Evolutionary conservation across 30 jellyfish, hydroid and myxozoan genomes (phyloP), one percentile per base, ranked within the genome.

Genomic region (Aurelia sp.): DNA sequence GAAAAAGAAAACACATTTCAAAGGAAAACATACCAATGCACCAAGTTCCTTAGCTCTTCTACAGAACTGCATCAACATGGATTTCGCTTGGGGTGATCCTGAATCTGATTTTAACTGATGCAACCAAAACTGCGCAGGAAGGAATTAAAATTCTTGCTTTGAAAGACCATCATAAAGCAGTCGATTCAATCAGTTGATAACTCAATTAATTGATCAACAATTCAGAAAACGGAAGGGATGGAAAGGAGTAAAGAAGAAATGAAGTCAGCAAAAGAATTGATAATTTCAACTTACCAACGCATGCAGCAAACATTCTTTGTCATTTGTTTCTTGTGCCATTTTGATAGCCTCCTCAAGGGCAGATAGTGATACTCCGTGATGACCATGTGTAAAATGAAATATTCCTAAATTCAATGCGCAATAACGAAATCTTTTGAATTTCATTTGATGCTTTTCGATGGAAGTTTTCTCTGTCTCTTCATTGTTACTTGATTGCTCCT

Each of bases 311-410:
- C 98, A 92, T 19, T 80, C 67, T 16, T 75, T 74, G 66, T 92
- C 98, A 58, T 87, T 86, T 11, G 98, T 92, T n/a, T 86, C 93
- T 53, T 92, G 98, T 21, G 98, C 98, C 90, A 92, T 87, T 52
- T 80, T 68, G 13, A 86, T 86, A 17, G 98, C 98, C 77, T 92
- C 98, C 76, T 92, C 91, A 69, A 92, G 63, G n/a, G 97, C 89
- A 59, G 90, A 76, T 4, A 86, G 67, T 47, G 98, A 77, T 47
- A 67, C 81, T 16, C 61, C 72, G 65, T 92, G 63, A 57, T 92
- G 90, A 4, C 90, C 97, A 53, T 78, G 97, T 58, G 40, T 66
- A 73, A 80, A 86, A 67, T 92, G 94, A 76, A 92, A 64, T 2
- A 92, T 74, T 11, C 98, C 98, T 11, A 87, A 59, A 72, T 80